Evolutionary conservation across 2,797 vertebrate species (phyloP).

Genomic region (Podarcis siculus): DNA sequence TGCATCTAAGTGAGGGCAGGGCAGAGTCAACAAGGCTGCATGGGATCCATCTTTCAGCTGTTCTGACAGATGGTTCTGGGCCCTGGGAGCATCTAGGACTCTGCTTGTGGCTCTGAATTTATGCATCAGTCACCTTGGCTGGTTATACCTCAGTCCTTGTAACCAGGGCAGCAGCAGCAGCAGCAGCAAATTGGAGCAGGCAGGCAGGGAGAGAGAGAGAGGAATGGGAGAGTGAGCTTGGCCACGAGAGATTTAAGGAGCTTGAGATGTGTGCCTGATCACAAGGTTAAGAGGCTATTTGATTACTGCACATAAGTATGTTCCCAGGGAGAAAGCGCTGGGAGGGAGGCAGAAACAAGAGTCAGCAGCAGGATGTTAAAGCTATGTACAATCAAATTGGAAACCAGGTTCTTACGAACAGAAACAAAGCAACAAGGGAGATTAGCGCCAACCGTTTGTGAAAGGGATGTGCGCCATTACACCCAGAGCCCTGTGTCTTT

Average conservation of each 20-base stretch:
- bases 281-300: conserved; percentile 11
- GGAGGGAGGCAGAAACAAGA: background rate
- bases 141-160: conserved; percentile 4
- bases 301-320: conserved; percentile 4
- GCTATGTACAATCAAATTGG: background rate
- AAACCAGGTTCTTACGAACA: background rate
- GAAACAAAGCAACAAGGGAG: background rate
- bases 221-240: background rate
- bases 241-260: conserved; percentile 17
- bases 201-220: background rate
- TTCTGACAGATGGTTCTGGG: background rate
- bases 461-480: background rate
- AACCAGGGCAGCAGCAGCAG: background rate
- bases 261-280: conserved; percentile 6
- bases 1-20: background rate
- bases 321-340: background rate
- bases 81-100: background rate
- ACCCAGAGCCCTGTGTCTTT: background rate
- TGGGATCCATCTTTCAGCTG: background rate
- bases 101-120: background rate
- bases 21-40: background rate
- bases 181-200: conserved; percentile 11
- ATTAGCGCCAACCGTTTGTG: background rate
- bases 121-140: background rate
- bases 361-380: background rate